Conservation (phyloP, 2,888 invertebrate species). For the Lithophane socia region DNA sequence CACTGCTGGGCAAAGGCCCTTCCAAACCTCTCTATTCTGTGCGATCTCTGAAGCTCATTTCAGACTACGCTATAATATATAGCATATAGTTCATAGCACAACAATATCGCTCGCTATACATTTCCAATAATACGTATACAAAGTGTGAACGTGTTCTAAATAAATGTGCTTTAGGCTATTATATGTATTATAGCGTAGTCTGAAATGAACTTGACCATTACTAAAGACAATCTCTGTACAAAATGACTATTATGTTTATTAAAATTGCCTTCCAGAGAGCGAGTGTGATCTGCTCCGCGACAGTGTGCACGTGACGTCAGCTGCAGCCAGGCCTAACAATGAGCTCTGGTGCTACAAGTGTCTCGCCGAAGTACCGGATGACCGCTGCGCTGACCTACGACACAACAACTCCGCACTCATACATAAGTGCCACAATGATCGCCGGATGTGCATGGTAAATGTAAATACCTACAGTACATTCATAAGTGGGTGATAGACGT, state of each 20-base stretch:
- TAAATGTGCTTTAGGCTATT: too few species aligned
- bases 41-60: background rate
- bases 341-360: constrained; percentile 96
- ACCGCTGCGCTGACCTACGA: constrained; percentile 92
- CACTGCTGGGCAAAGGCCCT: background rate
- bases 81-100: too few species aligned
- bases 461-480: constrained; percentile 50
- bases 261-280: constrained; percentile 77
- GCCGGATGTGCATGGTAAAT: constrained; percentile 94
- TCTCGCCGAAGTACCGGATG: constrained; percentile 94
- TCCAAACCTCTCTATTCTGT: background rate
- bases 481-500: background rate
- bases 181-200: too few species aligned
- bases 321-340: constrained; percentile 94
- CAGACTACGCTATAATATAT: too few species aligned
- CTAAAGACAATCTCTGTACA: background rate
- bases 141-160: too few species aligned
- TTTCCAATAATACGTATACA: too few species aligned
- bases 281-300: constrained; percentile 87
- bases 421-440: constrained; percentile 94
- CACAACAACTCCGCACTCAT: constrained; percentile 91
- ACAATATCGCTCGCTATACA: too few species aligned
- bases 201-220: too few species aligned
- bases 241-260: background rate
- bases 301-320: constrained; percentile 94